A percentile compares a stretch with the other conserved stretches of the same genome.
phyloP scores from a whole-genome alignment of 2,113 vertebrate species.

The Telmatochromis sp. region DNA sequence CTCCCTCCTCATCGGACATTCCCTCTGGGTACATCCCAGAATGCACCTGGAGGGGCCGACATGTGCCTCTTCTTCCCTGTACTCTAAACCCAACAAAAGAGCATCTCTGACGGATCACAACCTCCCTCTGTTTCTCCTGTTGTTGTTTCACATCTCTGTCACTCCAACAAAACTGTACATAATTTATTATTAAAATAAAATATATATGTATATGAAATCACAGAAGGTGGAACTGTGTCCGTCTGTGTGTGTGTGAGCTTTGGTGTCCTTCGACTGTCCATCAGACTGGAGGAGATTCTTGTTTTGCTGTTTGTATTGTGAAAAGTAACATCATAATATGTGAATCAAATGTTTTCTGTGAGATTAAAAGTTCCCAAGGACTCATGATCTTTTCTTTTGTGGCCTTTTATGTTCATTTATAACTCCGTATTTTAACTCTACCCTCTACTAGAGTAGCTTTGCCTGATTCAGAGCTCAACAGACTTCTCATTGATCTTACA shows the following conservation, averaged over 20 bases:
- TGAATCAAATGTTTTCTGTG: constrained; percentile 36
- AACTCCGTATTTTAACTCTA: not conserved
- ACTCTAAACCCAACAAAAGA: not conserved
- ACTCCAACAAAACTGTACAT: constrained; percentile 56
- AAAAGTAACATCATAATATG: constrained; percentile 24
- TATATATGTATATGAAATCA: constrained; percentile 11
- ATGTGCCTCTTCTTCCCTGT: constrained; percentile 49
- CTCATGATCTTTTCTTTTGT: not conserved
- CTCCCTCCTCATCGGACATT: not conserved
- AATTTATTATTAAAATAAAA: constrained; percentile 60
- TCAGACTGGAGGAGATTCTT: constrained; percentile 1
- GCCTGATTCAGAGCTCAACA: not conserved
- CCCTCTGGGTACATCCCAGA: constrained; percentile 15
- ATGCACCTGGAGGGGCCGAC: constrained; percentile 46
- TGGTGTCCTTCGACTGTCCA: not conserved
- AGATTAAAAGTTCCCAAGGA: constrained; percentile 20
- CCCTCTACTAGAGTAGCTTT: not conserved
- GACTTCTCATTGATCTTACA: not conserved
- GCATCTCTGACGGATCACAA: constrained; percentile 8
- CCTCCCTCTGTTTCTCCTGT: constrained; percentile 14
- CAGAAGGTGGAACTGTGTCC: constrained; percentile 14
- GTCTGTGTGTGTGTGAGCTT: not conserved
- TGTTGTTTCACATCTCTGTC: constrained; percentile 17
- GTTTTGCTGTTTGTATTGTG: constrained; percentile 59
- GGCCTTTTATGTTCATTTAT: not conserved